Base-by-base conservation (phyloP, 1,140 invertebrate species). In the Meloidogyne chitwoodi region DNA sequence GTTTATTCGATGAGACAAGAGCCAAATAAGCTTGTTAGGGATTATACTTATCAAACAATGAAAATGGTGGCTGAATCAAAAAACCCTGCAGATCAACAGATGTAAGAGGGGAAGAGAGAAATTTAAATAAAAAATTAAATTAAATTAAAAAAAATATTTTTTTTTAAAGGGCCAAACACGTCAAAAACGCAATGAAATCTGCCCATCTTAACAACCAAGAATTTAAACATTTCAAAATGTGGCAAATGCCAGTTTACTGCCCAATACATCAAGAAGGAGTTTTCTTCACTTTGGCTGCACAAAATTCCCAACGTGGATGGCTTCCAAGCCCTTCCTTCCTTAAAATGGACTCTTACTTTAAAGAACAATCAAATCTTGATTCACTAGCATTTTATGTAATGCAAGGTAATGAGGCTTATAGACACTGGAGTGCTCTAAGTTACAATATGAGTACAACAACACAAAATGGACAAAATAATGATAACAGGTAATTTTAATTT, bases 21-120 rank as follows among this genome's bases (percentile, higher is more conserved):
- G 31, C 83, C 79, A 63, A 76, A 73, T 68, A 68, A 75, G 31
- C 77, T 85, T 26, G 85, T 85, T 24, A 74, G 74, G 65, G 76
- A 81, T 22, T 83, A 79, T 78, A 75, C 68, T 38, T 81, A 78
- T 80, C 74, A 75, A 27, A 62, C 63, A 67, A 68, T 83, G 64
- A 68, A 80, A 38, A 65, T 76, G 26, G 27, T 79, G 27, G 70
- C 85, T 34, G 70, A 82, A 62, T 85, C 81, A 19, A 72, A 65
- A 26, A 78, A 72, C 38, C 79, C 85, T 27, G 62, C 29, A 27
- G 81, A 85, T 75, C 44, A 77, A 31, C 72, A 66, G 29, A 38
- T 48, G 48, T 41, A n/a, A 41, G n/a, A 1, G 4, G n/a, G n/a
- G n/a, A n/a, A n/a, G n/a, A n/a, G n/a, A n/a, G n/a, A n/a, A n/a